Evolutionary conservation across 2,113 vertebrate genomes (phyloP).

Genomic region (Pangasianodon gigas): DNA sequence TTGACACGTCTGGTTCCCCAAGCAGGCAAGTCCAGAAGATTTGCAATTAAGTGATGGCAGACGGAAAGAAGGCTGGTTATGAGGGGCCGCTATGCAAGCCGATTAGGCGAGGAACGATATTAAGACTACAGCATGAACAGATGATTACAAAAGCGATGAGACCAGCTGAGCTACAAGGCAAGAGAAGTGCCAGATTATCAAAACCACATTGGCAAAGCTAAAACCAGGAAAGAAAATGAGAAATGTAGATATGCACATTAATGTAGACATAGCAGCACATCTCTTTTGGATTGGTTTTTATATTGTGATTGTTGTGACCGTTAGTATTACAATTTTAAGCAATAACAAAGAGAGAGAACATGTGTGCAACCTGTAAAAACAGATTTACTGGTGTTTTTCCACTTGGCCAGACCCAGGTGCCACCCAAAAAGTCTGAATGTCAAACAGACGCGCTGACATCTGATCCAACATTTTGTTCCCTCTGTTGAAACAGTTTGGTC

Average conservation of each 20-base stretch:
- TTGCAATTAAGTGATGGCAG: constrained; percentile 57
- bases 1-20: constrained; percentile 56
- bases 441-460: constrained; percentile 21
- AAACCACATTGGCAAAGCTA: constrained; percentile 21
- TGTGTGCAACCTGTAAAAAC: background rate
- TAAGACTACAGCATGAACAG: constrained; percentile 63
- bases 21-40: constrained; percentile 50
- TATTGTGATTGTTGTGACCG: background rate
- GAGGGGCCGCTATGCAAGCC: constrained; percentile 68
- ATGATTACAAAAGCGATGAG: constrained; percentile 63
- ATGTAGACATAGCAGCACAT: background rate
- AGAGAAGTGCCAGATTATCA: constrained; percentile 13
- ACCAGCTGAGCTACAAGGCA: constrained; percentile 48
- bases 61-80: constrained; percentile 65
- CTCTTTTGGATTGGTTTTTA: constrained; percentile 4
- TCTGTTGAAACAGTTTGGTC: constrained; percentile 22
- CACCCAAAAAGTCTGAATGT: constrained; percentile 20
- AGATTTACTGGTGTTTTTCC: background rate
- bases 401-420: constrained; percentile 1
- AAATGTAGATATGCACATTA: background rate
- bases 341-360: background rate
- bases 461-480: constrained; percentile 9
- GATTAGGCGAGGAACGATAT: constrained; percentile 71
- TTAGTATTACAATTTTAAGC: background rate
- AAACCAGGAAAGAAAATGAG: constrained; percentile 9